Percentiles rank a stretch among this genome's conserved stretches.
phyloP scores from a whole-genome alignment of 2,113 vertebrate genomes.

The Calyptommatus sinebrachiatus region DNA sequence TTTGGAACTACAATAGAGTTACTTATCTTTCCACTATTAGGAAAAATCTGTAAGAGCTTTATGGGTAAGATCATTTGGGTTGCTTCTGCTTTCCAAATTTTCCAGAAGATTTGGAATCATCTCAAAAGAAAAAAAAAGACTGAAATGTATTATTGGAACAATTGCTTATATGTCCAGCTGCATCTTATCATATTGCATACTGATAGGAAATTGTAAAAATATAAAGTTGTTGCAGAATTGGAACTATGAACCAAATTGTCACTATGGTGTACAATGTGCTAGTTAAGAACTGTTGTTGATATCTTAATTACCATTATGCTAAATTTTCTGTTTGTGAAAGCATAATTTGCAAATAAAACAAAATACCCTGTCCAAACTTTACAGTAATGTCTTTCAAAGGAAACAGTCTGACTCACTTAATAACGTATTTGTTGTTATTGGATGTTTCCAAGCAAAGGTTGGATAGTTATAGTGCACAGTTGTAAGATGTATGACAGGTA shows the following conservation, averaged over 20 bases:
- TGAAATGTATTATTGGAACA: not conserved
- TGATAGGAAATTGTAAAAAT: not conserved
- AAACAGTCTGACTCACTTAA: no score
- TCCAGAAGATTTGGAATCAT: not conserved
- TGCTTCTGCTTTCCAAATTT: not conserved
- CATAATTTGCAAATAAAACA: not conserved
- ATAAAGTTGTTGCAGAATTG: no score
- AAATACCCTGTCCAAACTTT: not conserved
- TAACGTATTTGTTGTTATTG: no score
- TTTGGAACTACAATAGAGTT: accelerated
- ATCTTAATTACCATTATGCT: no score
- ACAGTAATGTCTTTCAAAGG: not conserved
- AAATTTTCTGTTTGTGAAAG: no score
- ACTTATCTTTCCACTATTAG: not conserved
- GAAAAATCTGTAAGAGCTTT: not conserved
- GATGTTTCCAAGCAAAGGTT: no score
- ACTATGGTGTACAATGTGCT: not conserved
- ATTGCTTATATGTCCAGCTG: not conserved
- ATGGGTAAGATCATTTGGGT: not conserved
- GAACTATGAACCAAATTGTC: not conserved
- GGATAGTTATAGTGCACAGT: no score
- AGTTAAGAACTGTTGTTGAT: no score
- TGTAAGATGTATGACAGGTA: no score
- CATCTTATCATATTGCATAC: not conserved
- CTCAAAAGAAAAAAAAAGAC: not conserved